Evolutionary conservation across 1,140 invertebrate species (phyloP), one percentile per base, ranked within the genome.

Genomic region (Pseudomyrmex dendroicus): DNA sequence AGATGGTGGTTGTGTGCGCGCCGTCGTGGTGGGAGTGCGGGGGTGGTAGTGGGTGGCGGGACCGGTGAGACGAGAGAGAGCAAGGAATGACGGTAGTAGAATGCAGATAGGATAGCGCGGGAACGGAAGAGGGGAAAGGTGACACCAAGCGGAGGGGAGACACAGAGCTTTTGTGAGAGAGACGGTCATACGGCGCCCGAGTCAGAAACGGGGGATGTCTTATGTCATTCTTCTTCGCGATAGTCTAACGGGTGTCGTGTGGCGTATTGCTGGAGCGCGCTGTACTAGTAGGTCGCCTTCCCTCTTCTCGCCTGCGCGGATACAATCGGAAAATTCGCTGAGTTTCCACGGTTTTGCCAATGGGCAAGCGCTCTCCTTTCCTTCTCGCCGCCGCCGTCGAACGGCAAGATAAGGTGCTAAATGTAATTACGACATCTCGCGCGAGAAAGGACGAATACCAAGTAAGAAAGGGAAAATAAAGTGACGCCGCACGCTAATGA

Each of bases 161-260:
- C 85, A 80, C 56, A 82, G 87, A 90, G 73, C 88, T 86, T 25
- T 25, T 85, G 87, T 86, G 88, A 91, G 89, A 92, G 88, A 91
- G 90, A 92, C 89, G 89, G 90, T 92, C 90, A 91, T 91, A 91
- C 91, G 92, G 91, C 92, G 92, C 91, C 90, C 90, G 89, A 91
- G 82, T 86, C 86, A 86, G 88, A 86, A 90, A 35, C 35, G 86
- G 84, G 91, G 91, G 89, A 90, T 92, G 92, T 92, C 91, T 92
- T 92, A 91, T 92, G 92, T 93, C 91, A 92, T 91, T 91, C 89
- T 90, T 87, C 83, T 87, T 63, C 73, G 84, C 86, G 84, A 86
- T 86, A 86, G 74, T 87, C 86, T 89, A 90, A 89, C 87, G 86
- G 84, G 89, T 88, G 86, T 82, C 62, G 64, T 64, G 67, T 57